A percentile compares a stretch with the other conserved stretches of the same genome.
Evolutionary conservation across 2,797 vertebrate species (phyloP).

Genomic region (Thaleichthys pacificus): DNA sequence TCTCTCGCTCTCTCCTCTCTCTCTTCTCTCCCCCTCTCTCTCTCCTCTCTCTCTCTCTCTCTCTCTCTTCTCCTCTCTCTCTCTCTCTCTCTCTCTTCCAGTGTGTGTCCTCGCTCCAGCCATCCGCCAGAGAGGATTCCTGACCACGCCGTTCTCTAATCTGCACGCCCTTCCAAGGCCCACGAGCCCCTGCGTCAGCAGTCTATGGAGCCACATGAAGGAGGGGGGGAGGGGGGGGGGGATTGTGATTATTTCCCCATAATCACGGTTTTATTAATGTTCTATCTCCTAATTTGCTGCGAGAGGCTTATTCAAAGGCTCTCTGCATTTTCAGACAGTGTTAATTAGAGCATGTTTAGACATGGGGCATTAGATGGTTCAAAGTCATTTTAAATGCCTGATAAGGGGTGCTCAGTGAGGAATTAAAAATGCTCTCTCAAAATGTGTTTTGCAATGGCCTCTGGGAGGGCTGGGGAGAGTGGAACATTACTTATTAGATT

Average conservation of each 20-base stretch:
- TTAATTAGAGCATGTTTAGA: constrained; percentile 19
- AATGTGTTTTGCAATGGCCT: not conserved
- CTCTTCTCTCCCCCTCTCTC: no score
- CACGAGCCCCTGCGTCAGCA: not conserved
- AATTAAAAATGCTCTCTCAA: not conserved
- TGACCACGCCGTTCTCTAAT: no score
- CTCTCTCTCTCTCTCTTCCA: no score
- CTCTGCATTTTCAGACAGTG: not conserved
- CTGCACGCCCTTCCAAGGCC: not conserved
- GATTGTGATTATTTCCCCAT: constrained; percentile 1
- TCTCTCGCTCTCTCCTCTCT: no score
- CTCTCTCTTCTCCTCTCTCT: no score
- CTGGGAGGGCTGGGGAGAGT: not conserved
- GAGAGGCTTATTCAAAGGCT: constrained; percentile 2
- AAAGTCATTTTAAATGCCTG: constrained; percentile 10
- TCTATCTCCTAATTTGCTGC: constrained; percentile 4
- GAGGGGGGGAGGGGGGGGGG: not conserved
- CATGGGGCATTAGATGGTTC: constrained; percentile 9
- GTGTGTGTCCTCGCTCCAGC: no score
- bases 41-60: no score
- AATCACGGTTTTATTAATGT: constrained; percentile 9
- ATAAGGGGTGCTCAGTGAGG: not conserved
- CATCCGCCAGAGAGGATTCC: not conserved
- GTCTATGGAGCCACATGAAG: not conserved
- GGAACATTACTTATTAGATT: constrained; percentile 9